Conservation (phyloP, 2,113 vertebrate species). For the Archocentrus centrarchus region DNA sequence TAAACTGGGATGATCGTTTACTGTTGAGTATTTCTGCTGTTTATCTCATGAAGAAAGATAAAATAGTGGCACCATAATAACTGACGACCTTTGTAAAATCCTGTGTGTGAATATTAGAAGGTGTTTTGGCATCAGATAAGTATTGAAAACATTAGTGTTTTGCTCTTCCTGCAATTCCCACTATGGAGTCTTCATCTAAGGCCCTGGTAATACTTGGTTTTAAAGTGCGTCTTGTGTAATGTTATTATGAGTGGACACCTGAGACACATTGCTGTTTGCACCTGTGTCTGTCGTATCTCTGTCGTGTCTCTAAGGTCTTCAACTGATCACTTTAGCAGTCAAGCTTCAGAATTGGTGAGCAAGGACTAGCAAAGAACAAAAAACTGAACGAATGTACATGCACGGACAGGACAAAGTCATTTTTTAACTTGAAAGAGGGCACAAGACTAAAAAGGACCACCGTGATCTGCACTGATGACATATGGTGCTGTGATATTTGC, state of each 20-base stretch:
- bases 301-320: not conserved
- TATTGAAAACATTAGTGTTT: not conserved
- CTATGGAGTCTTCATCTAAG: not conserved
- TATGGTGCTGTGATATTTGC: not conserved
- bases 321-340: not conserved
- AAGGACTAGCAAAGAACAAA: not conserved
- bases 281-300: not conserved
- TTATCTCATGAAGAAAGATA: not conserved
- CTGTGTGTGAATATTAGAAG: constrained; percentile 6
- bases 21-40: not conserved
- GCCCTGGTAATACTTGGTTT: not conserved
- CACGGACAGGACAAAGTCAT: not conserved
- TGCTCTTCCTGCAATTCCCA: not conserved
- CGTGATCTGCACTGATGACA: not conserved
- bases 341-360: not conserved
- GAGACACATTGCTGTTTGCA: not conserved
- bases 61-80: not conserved
- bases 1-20: not conserved
- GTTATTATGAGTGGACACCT: not conserved
- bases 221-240: not conserved
- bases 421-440: not conserved
- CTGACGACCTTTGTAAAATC: not conserved
- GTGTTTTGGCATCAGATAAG: constrained; percentile 5
- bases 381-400: not conserved
- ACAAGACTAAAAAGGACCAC: not conserved